Evolutionary conservation across 2,113 vertebrate species (phyloP).

Genomic region (Piliocolobus tephrosceles): DNA sequence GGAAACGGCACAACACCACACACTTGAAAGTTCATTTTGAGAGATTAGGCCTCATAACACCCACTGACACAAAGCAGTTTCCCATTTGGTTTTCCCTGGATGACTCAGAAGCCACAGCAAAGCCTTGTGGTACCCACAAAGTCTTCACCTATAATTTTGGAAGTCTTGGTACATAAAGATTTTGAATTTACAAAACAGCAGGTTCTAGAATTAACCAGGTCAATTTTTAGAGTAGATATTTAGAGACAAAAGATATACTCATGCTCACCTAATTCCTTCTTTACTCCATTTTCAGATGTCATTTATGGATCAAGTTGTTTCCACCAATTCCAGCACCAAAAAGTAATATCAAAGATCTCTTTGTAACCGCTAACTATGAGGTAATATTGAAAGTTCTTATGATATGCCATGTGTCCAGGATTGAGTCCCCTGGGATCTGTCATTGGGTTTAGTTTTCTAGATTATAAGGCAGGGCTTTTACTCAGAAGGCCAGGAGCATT

Average conservation of each 20-base stretch:
- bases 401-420: not conserved
- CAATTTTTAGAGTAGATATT: rapidly evolving
- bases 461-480: not conserved
- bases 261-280: not conserved
- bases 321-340: constrained; percentile 81
- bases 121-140: not conserved
- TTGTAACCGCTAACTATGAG: constrained; percentile 54
- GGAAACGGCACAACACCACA: rapidly evolving
- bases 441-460: not conserved
- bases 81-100: not conserved
- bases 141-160: not conserved
- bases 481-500: not conserved
- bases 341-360: constrained; percentile 72
- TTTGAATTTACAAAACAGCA: not conserved
- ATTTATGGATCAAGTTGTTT: constrained; percentile 76
- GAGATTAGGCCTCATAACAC: not conserved
- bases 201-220: not conserved
- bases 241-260: not conserved
- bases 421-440: not conserved
- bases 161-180: not conserved
- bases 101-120: not conserved
- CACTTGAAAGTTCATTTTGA: not conserved
- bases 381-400: constrained; percentile 62
- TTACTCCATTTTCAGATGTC: constrained; percentile 64
- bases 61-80: rapidly evolving